These are phyloP conservation scores for Pseudococcus longispinus DNA, from an alignment of 2,888 invertebrate species.

Conservation along the genomic window DNA sequence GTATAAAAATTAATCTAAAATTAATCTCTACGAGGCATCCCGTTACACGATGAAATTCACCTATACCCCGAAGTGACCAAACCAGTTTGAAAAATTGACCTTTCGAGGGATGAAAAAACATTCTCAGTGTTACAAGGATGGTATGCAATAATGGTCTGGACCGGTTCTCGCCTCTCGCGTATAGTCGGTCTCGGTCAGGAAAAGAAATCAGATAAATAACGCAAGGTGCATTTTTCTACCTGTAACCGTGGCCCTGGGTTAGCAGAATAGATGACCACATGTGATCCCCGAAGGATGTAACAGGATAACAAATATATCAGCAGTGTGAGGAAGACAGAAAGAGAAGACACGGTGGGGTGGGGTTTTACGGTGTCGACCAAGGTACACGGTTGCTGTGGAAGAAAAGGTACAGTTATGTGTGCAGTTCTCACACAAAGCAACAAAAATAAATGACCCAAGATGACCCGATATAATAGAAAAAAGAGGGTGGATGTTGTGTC, in stretches of 20 bases:
- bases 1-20: neutral
- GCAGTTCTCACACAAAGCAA: conserved; percentile 55
- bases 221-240: conserved; percentile 57
- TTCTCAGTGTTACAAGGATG: neutral
- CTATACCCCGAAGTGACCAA: conserved; percentile 41
- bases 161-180: neutral
- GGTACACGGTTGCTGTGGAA: neutral
- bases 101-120: conserved; percentile 34
- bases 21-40: neutral
- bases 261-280: conserved; percentile 51
- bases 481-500: conserved; percentile 57
- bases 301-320: conserved; percentile 48
- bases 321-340: neutral
- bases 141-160: conserved; percentile 51
- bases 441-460: conserved; percentile 56
- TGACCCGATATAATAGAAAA: conserved; percentile 54
- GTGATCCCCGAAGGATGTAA: conserved; percentile 47
- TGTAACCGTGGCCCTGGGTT: conserved; percentile 32
- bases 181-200: conserved; percentile 39
- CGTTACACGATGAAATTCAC: neutral
- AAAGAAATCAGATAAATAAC: conserved; percentile 43
- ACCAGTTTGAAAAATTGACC: conserved; percentile 55
- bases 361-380: neutral
- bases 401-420: conserved; percentile 56
- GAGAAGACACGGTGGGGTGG: neutral